Conservation (phyloP, 2,797 vertebrate genomes). For the Anguilla pacifica region DNA sequence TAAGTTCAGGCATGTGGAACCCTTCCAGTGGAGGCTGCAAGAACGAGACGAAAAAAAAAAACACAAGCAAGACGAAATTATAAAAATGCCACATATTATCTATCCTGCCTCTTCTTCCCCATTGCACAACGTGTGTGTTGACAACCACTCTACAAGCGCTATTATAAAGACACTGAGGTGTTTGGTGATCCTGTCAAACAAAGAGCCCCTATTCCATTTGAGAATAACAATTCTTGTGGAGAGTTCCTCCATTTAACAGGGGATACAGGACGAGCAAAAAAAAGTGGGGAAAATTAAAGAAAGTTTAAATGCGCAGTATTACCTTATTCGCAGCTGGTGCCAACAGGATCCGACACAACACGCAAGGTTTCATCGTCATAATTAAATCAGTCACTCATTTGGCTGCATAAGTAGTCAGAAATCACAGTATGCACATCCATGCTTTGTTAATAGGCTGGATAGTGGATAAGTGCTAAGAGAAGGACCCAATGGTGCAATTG, state of each 20-base stretch:
- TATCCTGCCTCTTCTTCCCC: slow-evolving; percentile 1
- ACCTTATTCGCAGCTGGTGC: slow-evolving; percentile 3
- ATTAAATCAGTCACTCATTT: not conserved
- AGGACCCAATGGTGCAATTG: not conserved
- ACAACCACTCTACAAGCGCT: slow-evolving; percentile 29
- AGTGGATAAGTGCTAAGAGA: not conserved
- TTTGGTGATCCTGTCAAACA: slow-evolving; percentile 30
- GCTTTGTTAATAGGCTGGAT: not conserved
- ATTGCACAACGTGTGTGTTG: slow-evolving; percentile 27
- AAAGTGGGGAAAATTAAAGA: slow-evolving; percentile 3
- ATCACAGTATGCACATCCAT: not conserved
- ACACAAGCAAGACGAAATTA: not conserved
- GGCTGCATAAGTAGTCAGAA: not conserved
- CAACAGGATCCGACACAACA: not conserved
- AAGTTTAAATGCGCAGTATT: not conserved
- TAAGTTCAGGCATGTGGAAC: slow-evolving; percentile 16
- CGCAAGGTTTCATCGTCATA: not conserved
- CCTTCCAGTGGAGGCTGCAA: not conserved
- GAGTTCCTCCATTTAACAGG: slow-evolving; percentile 7
- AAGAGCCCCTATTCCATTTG: slow-evolving; percentile 31
- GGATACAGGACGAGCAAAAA: not conserved
- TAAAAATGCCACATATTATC: slow-evolving; percentile 25
- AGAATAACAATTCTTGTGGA: slow-evolving; percentile 26
- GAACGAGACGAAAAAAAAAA: not conserved
- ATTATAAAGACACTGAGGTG: slow-evolving; percentile 25